Conservation (phyloP, 1,140 invertebrate genomes). For the Trypoxylus dichotomus region DNA sequence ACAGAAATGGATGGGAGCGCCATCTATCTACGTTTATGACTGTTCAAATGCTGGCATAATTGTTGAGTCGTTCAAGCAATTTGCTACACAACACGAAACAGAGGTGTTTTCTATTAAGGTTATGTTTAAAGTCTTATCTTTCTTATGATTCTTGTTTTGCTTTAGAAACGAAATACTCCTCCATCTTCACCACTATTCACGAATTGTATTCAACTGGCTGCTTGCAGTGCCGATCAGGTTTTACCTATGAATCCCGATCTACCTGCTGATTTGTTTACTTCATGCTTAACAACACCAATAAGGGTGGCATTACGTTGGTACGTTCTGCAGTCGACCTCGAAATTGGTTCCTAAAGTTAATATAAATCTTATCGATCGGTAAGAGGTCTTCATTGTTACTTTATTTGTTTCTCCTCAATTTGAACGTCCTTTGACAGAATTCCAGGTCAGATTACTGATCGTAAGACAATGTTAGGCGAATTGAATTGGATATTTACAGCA, state of each 20-base stretch:
- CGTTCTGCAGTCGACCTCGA: constrained; percentile 78
- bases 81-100: constrained; percentile 87
- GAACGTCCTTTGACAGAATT: constrained; percentile 64
- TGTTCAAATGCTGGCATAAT: constrained; percentile 98
- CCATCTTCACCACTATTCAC: constrained; percentile 71
- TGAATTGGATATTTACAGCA: constrained; percentile 99
- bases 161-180: constrained; percentile 10
- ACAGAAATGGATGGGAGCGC: constrained; percentile 98
- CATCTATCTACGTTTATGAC: constrained; percentile 99
- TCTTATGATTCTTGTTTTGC: neutral
- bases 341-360: constrained; percentile 77
- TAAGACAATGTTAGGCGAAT: constrained; percentile 95
- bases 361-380: constrained; percentile 89
- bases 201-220: constrained; percentile 95
- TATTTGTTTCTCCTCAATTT: neutral
- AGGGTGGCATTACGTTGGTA: constrained; percentile 96
- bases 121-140: neutral
- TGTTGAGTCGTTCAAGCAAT: constrained; percentile 88
- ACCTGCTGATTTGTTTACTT: constrained; percentile 98
- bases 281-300: constrained; percentile 97
- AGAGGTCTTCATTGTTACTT: constrained; percentile 47
- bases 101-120: constrained; percentile 56
- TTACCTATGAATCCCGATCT: constrained; percentile 97
- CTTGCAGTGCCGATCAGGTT: constrained; percentile 88
- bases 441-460: constrained; percentile 94